These are phyloP conservation scores for Chiloscyllium plagiosum DNA, from an alignment of 2,113 vertebrate genomes.

Conservation along the genomic window DNA sequence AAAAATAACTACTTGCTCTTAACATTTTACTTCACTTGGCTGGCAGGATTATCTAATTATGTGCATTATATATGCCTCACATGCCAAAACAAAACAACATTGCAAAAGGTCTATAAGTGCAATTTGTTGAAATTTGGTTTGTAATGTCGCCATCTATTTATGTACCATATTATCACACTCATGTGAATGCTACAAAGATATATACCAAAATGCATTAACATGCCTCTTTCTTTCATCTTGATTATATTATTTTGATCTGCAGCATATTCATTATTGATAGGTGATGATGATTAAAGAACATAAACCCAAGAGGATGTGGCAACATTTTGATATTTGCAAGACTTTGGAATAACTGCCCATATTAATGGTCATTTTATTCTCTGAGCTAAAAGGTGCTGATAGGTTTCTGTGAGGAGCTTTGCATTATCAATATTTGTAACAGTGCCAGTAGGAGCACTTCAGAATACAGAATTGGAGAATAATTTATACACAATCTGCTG, in stretches of 20 bases:
- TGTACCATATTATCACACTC: background rate
- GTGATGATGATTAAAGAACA: background rate
- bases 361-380: background rate
- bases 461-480: conserved; percentile 2
- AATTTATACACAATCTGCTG: background rate
- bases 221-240: background rate
- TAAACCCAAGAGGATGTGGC: background rate
- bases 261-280: background rate
- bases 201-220: background rate
- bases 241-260: background rate
- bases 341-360: background rate
- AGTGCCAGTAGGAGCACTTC: background rate
- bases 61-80: background rate
- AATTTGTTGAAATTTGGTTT: background rate
- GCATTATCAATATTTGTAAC: background rate
- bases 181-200: background rate
- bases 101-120: background rate
- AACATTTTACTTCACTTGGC: background rate
- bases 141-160: background rate
- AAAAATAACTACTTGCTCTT: background rate
- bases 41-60: background rate
- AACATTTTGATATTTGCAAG: background rate
- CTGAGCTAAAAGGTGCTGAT: background rate
- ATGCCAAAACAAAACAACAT: background rate
- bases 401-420: background rate